Conservation (phyloP, 2,797 vertebrate genomes). For the Carapus acus region DNA sequence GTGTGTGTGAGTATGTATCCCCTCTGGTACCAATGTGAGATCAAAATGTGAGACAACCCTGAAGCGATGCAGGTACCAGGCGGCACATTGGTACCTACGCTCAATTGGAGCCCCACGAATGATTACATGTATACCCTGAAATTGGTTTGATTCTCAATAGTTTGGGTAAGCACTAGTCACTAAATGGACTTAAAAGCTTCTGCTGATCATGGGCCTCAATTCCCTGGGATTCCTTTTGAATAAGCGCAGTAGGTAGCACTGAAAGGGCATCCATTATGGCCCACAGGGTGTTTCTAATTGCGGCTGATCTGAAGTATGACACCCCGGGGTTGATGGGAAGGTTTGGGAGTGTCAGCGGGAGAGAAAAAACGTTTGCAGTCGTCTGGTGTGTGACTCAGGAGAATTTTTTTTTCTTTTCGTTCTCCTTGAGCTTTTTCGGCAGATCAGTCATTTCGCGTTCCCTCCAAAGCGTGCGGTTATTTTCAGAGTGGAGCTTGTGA, state of each 20-base stretch:
- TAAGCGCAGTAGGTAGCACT: constrained; percentile 35
- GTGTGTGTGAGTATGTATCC: neutral
- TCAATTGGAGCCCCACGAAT: constrained; percentile 6
- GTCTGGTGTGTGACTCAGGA: constrained; percentile 37
- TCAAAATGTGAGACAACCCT: neutral
- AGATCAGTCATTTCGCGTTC: constrained; percentile 43
- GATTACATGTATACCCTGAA: constrained; percentile 17
- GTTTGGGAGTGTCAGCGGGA: constrained; percentile 37
- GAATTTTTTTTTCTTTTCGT: constrained; percentile 31
- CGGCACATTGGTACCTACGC: constrained; percentile 6
- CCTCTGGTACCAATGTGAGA: neutral
- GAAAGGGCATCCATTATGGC: constrained; percentile 43
- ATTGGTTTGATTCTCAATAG: constrained; percentile 4
- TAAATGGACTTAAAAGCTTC: constrained; percentile 45
- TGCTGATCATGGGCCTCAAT: constrained; percentile 43
- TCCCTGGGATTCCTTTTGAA: constrained; percentile 39
- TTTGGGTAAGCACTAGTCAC: constrained; percentile 30
- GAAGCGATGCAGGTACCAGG: neutral
- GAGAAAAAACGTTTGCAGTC: constrained; percentile 36
- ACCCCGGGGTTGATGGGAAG: no score
- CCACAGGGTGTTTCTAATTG: constrained; percentile 33
- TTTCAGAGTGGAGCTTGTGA: constrained; percentile 36
- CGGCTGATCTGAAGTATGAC: constrained; percentile 30
- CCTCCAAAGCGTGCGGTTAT: constrained; percentile 30
- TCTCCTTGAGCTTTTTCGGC: constrained; percentile 12